A percentile compares a stretch with the other conserved stretches of the same genome.
phyloP scores from a whole-genome alignment of 2,113 vertebrate species.

The Gnathochromis pfefferi region DNA sequence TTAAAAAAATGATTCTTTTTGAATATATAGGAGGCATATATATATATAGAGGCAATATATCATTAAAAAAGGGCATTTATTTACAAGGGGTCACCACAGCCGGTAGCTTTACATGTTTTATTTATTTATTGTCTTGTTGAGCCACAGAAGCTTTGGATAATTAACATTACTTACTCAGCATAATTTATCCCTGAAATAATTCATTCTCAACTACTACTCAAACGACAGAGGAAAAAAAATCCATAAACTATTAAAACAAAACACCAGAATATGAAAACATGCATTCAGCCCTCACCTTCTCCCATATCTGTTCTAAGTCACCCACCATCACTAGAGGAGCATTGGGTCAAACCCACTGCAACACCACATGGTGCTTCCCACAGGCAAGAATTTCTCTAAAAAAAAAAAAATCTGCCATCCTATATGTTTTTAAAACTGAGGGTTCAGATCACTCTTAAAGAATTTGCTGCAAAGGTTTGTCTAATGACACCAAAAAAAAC shows the following conservation, averaged over 20 bases:
- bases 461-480: not conserved
- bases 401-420: not conserved
- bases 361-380: not conserved
- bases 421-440: not conserved
- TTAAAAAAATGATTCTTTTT: rapidly evolving
- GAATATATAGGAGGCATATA: not conserved
- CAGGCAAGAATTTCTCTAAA: not conserved
- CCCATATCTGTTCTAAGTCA: not conserved
- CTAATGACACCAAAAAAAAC: not conserved
- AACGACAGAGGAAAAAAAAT: not conserved
- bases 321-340: not conserved
- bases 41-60: not conserved
- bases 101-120: not conserved
- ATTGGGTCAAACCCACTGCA: not conserved
- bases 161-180: not conserved
- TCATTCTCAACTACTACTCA: not conserved
- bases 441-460: not conserved
- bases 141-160: not conserved
- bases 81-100: not conserved
- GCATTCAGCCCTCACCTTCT: not conserved
- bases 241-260: not conserved
- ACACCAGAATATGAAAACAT: not conserved
- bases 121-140: not conserved
- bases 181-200: not conserved
- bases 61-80: not conserved